Evolutionary conservation across 2,113 vertebrate species (phyloP).

Genomic region (Nanger granti): DNA sequence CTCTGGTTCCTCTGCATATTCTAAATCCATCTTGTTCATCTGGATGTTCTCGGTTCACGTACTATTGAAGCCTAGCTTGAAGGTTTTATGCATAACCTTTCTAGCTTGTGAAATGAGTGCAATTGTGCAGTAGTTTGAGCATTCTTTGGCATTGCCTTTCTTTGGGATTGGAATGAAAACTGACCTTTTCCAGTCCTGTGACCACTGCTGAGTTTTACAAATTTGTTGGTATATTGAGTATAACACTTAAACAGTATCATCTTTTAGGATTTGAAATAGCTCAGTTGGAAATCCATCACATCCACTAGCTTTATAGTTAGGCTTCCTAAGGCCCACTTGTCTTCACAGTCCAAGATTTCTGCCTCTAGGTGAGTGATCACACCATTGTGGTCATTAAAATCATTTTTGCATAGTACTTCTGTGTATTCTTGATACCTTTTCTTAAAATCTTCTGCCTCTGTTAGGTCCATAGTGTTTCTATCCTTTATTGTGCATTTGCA

Average conservation of each 20-base stretch:
- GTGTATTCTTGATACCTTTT: background rate
- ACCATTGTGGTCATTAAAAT: background rate
- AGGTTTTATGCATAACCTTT: background rate
- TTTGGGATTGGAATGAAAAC: background rate
- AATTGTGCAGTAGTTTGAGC: background rate
- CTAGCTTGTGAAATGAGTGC: background rate
- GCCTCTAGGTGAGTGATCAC: background rate
- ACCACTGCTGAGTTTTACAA: background rate
- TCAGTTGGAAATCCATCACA: background rate
- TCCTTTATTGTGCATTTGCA: background rate
- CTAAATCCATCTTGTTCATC: background rate
- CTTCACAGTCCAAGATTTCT: background rate
- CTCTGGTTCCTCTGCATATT: background rate
- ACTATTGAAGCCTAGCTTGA: background rate
- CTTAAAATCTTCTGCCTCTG: background rate
- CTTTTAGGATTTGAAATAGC: background rate
- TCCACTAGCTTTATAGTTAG: background rate
- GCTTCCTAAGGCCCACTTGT: background rate
- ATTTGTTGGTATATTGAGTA: background rate
- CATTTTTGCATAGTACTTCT: background rate
- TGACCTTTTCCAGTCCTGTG: background rate
- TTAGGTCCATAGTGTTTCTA: background rate
- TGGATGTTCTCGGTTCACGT: rapidly evolving
- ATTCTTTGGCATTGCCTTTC: background rate
- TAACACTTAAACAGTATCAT: background rate